Evolutionary conservation across 2,113 vertebrate species (phyloP).

Genomic region (Sinocyclocheilus rhinocerous): DNA sequence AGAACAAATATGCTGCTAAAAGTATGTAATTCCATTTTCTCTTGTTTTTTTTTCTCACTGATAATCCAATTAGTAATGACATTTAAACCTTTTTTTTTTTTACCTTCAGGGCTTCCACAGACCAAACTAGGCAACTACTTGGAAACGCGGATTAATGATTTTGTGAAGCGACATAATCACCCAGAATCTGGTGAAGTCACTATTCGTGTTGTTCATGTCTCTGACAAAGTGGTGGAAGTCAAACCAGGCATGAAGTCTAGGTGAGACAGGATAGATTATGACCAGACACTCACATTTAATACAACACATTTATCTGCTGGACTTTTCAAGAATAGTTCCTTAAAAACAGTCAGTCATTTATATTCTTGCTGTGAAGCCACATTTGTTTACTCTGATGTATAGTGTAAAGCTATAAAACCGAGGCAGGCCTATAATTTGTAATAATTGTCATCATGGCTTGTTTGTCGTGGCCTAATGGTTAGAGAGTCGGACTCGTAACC

Average conservation of each 20-base stretch:
- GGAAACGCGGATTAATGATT: constrained; percentile 93
- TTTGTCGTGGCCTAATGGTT: no score
- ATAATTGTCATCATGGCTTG: neutral
- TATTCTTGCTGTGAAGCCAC: neutral
- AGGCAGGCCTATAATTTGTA: neutral
- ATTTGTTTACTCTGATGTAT: neutral
- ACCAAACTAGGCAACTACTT: constrained; percentile 90
- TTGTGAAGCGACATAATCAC: constrained; percentile 85
- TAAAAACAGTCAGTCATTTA: neutral
- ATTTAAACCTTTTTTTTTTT: neutral
- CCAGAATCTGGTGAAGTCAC: constrained; percentile 92
- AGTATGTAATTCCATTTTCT: constrained; percentile 77
- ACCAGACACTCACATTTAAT: neutral
- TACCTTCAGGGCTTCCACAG: constrained; percentile 85
- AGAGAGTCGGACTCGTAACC: no score
- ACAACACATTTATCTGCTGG: neutral
- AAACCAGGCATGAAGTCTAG: constrained; percentile 99
- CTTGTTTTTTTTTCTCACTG: neutral
- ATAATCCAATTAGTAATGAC: neutral
- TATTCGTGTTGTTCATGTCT: constrained; percentile 94
- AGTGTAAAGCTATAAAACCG: neutral
- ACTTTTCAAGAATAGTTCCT: neutral
- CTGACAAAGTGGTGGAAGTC: constrained; percentile 97
- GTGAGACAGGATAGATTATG: constrained; percentile 63
- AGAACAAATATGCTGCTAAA: constrained; percentile 98